These are phyloP conservation scores for Drosophila crucigera DNA, from an alignment of 2,888 invertebrate genomes.

Conservation along the genomic window DNA sequence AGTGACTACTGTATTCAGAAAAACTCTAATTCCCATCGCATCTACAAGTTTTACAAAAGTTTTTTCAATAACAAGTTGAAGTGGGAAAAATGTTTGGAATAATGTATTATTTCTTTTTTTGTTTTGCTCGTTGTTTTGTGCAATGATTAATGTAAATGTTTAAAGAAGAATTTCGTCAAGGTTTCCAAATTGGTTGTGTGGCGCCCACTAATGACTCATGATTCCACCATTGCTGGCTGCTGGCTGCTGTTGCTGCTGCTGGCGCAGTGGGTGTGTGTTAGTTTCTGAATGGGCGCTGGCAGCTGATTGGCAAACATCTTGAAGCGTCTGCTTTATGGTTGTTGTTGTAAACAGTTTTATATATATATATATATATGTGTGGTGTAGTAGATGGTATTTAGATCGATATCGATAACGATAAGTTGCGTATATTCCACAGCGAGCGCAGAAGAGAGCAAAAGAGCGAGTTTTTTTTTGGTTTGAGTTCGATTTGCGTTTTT, in stretches of 20 bases:
- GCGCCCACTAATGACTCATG: constrained; percentile 60
- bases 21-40: constrained; percentile 13
- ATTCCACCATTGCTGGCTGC: constrained; percentile 61
- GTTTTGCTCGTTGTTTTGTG: constrained; percentile 19
- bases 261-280: constrained; percentile 64
- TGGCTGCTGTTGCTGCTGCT: constrained; percentile 38
- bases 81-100: constrained; percentile 18
- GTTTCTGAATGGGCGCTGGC: constrained; percentile 70
- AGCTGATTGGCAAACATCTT: constrained; percentile 84
- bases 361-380: constrained; percentile 29
- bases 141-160: constrained; percentile 57
- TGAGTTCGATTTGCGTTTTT: constrained; percentile 61
- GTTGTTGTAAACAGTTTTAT: constrained; percentile 22
- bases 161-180: constrained; percentile 42
- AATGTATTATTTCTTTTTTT: background rate
- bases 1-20: background rate
- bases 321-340: constrained; percentile 83
- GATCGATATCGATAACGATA: constrained; percentile 42
- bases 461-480: constrained; percentile 57
- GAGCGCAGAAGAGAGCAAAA: constrained; percentile 79
- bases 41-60: constrained; percentile 56
- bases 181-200: constrained; percentile 44
- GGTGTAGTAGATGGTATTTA: constrained; percentile 37
- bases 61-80: constrained; percentile 18
- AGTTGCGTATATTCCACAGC: constrained; percentile 66